A percentile compares a stretch with the other conserved stretches of the same genome.
Conservation (phyloP, 2,888 invertebrate genomes). For the Balanococcus diminutus region DNA sequence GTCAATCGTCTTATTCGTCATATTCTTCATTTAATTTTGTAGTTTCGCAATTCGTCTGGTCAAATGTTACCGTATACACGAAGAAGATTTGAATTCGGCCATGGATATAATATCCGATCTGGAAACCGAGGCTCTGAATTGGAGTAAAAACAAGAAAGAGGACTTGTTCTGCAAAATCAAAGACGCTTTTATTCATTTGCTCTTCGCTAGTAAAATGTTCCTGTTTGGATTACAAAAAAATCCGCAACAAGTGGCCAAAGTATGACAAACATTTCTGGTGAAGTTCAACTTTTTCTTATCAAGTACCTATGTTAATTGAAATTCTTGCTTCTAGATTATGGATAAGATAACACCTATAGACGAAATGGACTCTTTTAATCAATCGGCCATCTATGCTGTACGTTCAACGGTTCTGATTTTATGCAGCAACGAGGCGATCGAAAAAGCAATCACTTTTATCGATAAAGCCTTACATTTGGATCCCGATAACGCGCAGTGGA, state of each 20-base stretch:
- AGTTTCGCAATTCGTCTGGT: neutral
- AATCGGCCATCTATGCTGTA: neutral
- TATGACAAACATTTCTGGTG: neutral
- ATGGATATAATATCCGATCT: neutral
- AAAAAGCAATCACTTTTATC: neutral
- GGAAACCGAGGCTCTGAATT: neutral
- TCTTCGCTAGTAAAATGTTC: neutral
- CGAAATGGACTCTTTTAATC: neutral
- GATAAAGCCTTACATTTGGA: neutral
- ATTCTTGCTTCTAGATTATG: neutral
- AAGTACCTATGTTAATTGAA: neutral
- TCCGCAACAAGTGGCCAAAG: neutral
- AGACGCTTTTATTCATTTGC: neutral
- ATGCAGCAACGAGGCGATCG: constrained; percentile 13
- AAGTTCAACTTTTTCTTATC: neutral
- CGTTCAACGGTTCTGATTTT: neutral
- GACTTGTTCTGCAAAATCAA: neutral
- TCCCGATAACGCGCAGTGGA: neutral
- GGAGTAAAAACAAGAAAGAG: neutral
- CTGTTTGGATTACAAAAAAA: neutral
- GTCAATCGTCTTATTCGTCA: neutral
- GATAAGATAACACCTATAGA: constrained; percentile 9
- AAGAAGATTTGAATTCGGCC: neutral
- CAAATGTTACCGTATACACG: neutral
- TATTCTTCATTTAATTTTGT: neutral